A percentile compares a stretch with the other conserved stretches of the same genome.
Evolutionary conservation across 2,113 vertebrate species (phyloP).

Genomic region (Oriolus oriolus): DNA sequence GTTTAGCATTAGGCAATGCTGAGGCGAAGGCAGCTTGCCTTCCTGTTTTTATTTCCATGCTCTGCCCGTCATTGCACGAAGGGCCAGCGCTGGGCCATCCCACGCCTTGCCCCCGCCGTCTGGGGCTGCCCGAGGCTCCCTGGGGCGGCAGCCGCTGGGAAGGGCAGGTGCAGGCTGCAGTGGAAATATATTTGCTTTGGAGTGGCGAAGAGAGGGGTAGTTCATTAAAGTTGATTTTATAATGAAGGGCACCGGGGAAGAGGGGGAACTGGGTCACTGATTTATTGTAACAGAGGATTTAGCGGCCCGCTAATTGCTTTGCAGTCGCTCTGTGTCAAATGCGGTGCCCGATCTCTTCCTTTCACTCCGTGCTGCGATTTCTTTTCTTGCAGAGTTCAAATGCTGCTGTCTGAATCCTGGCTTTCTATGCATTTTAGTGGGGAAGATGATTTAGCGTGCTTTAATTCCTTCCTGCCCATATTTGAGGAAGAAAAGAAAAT

Average conservation of each 20-base stretch:
- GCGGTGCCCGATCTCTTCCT: background rate
- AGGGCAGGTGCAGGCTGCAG: constrained; percentile 44
- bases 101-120: background rate
- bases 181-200: constrained; percentile 3
- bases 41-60: background rate
- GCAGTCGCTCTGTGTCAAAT: constrained; percentile 13
- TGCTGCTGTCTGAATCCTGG: background rate
- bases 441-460: background rate
- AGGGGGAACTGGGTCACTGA: constrained; percentile 57
- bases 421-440: background rate
- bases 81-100: background rate
- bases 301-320: constrained; percentile 59
- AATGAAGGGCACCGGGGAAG: constrained; percentile 41
- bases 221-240: constrained; percentile 63
- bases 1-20: background rate
- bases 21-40: background rate
- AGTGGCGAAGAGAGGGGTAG: background rate
- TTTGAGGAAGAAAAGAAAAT: constrained; percentile 32
- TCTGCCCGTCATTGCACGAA: background rate
- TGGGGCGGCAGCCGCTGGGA: background rate
- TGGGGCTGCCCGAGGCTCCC: background rate
- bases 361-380: background rate
- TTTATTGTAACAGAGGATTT: constrained; percentile 44
- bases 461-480: background rate
- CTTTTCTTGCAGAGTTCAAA: background rate